Conservation (phyloP, 2,797 vertebrate species). For the Brachyrhaphis roseni region DNA sequence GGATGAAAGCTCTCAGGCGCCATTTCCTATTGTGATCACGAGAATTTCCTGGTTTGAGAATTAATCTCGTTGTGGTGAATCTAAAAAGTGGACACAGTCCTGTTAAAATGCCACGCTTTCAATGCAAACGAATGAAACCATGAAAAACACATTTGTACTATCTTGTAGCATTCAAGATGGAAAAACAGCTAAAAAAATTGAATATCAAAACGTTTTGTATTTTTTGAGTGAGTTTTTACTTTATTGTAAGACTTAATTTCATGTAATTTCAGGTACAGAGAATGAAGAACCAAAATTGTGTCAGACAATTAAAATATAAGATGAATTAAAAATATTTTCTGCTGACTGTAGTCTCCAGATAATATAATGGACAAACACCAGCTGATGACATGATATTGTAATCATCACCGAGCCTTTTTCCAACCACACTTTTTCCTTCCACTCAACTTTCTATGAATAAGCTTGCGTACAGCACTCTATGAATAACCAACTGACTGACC, state of each 20-base stretch:
- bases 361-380: background rate
- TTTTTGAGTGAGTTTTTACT: too few relatives aligned
- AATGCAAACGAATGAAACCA: background rate
- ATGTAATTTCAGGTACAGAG: background rate
- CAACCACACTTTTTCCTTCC: background rate
- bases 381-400: background rate
- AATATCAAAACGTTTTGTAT: background rate
- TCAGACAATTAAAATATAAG: background rate
- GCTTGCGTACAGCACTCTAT: background rate
- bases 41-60: background rate
- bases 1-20: slow-evolving; percentile 28
- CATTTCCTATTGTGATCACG: slow-evolving; percentile 21
- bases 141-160: too few relatives aligned
- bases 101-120: background rate
- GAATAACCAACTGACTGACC: background rate
- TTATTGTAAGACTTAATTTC: too few relatives aligned
- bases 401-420: background rate
- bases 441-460: background rate
- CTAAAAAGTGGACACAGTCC: background rate
- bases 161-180: too few relatives aligned
- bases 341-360: background rate
- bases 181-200: background rate
- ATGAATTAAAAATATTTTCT: background rate
- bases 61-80: background rate
- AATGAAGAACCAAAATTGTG: background rate